Evolutionary conservation across 2,888 invertebrate genomes (phyloP).

Genomic region (Chrysodeixis includens): DNA sequence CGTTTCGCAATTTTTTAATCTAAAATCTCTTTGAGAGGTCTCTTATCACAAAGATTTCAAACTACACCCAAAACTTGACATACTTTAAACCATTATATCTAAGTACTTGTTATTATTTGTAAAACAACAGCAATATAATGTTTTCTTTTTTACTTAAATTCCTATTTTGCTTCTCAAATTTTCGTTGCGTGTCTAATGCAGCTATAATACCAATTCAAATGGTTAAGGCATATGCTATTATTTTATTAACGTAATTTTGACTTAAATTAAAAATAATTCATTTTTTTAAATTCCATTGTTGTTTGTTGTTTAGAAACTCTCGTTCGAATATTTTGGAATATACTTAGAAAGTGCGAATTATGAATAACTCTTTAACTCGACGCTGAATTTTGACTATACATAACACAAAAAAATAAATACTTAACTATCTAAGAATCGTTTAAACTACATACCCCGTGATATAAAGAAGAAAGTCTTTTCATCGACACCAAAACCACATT

Average conservation of each 20-base stretch:
- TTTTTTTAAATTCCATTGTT: not conserved
- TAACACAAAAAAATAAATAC: not conserved
- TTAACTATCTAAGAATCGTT: not conserved
- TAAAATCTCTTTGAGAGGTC: not conserved
- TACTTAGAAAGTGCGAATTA: not conserved
- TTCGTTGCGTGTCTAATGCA: too few relatives aligned
- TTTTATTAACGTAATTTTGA: too few relatives aligned
- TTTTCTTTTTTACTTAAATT: too few relatives aligned
- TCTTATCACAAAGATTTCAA: not conserved
- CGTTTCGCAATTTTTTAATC: not conserved
- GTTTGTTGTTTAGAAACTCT: not conserved
- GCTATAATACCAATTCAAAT: too few relatives aligned
- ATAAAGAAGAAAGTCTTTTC: constrained; percentile 39
- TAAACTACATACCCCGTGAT: constrained; percentile 42
- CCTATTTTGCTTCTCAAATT: too few relatives aligned
- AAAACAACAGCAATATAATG: not conserved
- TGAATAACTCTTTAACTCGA: not conserved
- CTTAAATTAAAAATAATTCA: too few relatives aligned
- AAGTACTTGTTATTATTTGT: too few relatives aligned
- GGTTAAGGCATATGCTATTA: too few relatives aligned
- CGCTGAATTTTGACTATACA: too few relatives aligned
- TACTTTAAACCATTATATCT: not conserved
- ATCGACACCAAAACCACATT: constrained; percentile 51
- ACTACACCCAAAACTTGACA: not conserved
- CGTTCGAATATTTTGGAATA: not conserved